Conservation (phyloP, 2,113 vertebrate species). For the Leptobrachium leishanense region DNA sequence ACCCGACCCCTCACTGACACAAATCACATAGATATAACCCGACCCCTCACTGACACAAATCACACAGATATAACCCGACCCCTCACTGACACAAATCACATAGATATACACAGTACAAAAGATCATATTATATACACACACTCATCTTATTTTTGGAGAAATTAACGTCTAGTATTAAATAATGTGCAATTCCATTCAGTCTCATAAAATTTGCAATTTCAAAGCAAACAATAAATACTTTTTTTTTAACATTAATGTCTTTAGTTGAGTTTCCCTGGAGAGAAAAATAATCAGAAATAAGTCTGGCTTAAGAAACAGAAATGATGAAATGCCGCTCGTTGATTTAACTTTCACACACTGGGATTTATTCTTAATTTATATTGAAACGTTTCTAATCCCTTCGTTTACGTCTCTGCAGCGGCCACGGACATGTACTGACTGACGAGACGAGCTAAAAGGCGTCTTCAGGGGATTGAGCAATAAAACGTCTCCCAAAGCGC, state of each 20-base stretch:
- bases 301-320: neutral
- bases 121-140: no score
- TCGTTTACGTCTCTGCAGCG: neutral
- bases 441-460: neutral
- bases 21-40: no score
- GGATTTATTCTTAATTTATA: slow-evolving; percentile 1
- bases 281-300: slow-evolving; percentile 1
- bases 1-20: no score
- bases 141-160: no score
- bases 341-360: neutral
- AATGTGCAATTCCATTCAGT: neutral
- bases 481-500: no score
- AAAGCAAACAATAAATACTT: neutral
- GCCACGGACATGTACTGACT: neutral
- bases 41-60: no score
- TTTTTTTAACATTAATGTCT: neutral
- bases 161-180: neutral
- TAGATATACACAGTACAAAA: no score
- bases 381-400: neutral
- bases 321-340: neutral
- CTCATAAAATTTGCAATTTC: neutral
- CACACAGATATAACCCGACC: no score
- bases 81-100: no score
- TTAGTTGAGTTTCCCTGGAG: neutral
- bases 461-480: no score